Evolutionary conservation across 2,888 invertebrate species (phyloP).

Genomic region (Ennomos erosarius): DNA sequence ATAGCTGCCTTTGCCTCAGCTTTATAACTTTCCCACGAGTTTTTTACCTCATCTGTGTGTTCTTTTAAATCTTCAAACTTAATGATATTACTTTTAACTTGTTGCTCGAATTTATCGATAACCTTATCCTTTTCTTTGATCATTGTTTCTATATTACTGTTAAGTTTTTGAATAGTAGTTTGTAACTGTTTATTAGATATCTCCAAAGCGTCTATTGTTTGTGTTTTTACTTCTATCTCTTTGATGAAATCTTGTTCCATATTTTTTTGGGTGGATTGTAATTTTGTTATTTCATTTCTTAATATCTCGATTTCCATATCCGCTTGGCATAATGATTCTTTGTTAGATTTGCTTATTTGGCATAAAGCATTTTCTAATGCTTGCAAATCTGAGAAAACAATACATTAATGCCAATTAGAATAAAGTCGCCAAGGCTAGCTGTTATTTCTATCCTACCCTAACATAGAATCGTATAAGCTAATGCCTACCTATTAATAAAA

Average conservation of each 20-base stretch:
- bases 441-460: too few relatives aligned
- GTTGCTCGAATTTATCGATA: constrained; percentile 55
- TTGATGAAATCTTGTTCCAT: constrained; percentile 50
- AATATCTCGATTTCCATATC: constrained; percentile 45
- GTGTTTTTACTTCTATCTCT: constrained; percentile 44
- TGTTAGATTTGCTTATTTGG: constrained; percentile 35
- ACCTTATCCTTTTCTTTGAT: constrained; percentile 58
- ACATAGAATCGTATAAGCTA: too few relatives aligned
- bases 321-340: constrained; percentile 41
- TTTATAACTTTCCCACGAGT: constrained; percentile 52
- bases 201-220: constrained; percentile 49
- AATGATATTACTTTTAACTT: constrained; percentile 44
- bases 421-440: background rate
- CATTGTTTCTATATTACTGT: constrained; percentile 53
- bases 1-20: constrained; percentile 45
- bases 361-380: constrained; percentile 41
- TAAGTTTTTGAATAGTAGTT: constrained; percentile 58
- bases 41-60: constrained; percentile 51
- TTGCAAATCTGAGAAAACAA: constrained; percentile 48
- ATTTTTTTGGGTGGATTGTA: constrained; percentile 43
- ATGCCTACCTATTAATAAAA: constrained; percentile 35
- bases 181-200: constrained; percentile 60
- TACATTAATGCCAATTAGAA: constrained; percentile 4
- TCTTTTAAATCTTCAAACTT: constrained; percentile 49
- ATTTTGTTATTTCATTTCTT: constrained; percentile 39